phyloP scores from a whole-genome alignment of 1,140 invertebrate species.

The Drosophila miranda region DNA sequence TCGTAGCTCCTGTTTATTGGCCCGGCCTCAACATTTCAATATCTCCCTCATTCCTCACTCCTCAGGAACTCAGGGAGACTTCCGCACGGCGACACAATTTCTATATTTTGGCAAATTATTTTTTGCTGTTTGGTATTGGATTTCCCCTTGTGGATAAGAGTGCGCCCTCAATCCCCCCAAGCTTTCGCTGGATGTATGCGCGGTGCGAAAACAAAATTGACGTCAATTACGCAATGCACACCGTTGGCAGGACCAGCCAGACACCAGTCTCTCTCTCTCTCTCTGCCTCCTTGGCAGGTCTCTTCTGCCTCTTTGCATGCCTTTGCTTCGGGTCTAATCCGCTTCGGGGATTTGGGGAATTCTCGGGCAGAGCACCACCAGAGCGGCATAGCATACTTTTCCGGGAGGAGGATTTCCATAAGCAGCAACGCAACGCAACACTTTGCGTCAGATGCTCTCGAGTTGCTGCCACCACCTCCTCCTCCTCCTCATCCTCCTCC shows the following conservation, averaged over 20 bases:
- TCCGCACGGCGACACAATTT: slow-evolving; percentile 70
- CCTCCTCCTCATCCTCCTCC: background rate
- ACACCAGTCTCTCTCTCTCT: slow-evolving; percentile 2
- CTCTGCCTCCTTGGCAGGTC: slow-evolving; percentile 1
- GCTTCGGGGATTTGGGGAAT: slow-evolving; percentile 82
- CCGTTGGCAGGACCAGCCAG: slow-evolving; percentile 44
- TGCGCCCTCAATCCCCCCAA: background rate
- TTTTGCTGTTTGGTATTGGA: slow-evolving; percentile 68
- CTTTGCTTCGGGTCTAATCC: slow-evolving; percentile 64
- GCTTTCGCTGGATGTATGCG: slow-evolving; percentile 72
- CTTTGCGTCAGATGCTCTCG: slow-evolving; percentile 64
- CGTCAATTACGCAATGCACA: slow-evolving; percentile 82
- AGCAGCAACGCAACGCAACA: slow-evolving; percentile 18
- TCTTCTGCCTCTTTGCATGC: slow-evolving; percentile 15
- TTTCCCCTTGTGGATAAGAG: slow-evolving; percentile 40
- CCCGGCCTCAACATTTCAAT: slow-evolving; percentile 55
- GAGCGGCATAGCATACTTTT: slow-evolving; percentile 68
- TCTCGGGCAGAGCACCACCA: background rate
- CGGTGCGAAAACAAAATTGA: slow-evolving; percentile 82
- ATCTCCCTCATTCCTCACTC: slow-evolving; percentile 10
- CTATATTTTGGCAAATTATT: slow-evolving; percentile 81
- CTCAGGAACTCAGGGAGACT: slow-evolving; percentile 3
- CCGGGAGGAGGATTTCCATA: slow-evolving; percentile 41
- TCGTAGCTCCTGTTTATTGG: slow-evolving; percentile 74
- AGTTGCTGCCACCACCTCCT: slow-evolving; percentile 32